phyloP scores from a whole-genome alignment of 2,113 vertebrate species.

The Thamnaconus septentrionalis region DNA sequence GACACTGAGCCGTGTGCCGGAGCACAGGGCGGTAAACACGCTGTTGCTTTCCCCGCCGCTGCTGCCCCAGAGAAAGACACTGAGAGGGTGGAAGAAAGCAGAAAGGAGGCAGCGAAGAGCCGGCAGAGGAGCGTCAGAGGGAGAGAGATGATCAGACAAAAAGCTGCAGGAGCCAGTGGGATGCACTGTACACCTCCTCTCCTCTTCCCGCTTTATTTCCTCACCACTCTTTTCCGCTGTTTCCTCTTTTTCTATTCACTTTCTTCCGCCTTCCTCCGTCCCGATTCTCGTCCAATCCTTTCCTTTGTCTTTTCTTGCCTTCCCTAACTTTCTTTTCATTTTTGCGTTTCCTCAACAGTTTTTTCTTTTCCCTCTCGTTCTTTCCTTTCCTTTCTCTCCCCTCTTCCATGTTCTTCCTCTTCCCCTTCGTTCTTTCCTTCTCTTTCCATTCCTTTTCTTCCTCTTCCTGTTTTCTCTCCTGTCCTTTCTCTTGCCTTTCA shows the following conservation, averaged over 20 bases:
- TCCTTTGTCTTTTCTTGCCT: too few relatives aligned
- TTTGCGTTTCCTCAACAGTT: too few relatives aligned
- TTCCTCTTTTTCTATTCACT: too few relatives aligned
- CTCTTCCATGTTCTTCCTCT: background rate
- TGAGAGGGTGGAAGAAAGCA: conserved; percentile 11
- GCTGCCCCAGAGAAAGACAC: conserved; percentile 29
- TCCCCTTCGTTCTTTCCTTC: background rate
- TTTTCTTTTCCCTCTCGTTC: too few relatives aligned
- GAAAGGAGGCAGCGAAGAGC: background rate
- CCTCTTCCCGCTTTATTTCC: conserved; percentile 11
- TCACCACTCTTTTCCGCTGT: background rate
- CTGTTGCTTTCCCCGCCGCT: conserved; percentile 11
- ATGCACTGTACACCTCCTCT: conserved; percentile 12
- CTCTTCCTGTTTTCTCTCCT: background rate
- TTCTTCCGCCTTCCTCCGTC: conserved; percentile 2
- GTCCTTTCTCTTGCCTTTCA: too few relatives aligned
- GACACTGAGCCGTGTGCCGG: conserved; percentile 27
- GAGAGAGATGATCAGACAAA: conserved; percentile 25
- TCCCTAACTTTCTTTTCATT: too few relatives aligned
- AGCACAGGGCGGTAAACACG: conserved; percentile 3
- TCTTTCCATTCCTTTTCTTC: background rate
- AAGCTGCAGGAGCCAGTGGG: conserved; percentile 8
- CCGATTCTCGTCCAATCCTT: background rate
- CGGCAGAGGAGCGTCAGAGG: background rate
- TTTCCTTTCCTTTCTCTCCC: too few relatives aligned